Evolutionary conservation across 1,140 invertebrate species (phyloP).

Genomic region (Melanaphis sacchari): DNA sequence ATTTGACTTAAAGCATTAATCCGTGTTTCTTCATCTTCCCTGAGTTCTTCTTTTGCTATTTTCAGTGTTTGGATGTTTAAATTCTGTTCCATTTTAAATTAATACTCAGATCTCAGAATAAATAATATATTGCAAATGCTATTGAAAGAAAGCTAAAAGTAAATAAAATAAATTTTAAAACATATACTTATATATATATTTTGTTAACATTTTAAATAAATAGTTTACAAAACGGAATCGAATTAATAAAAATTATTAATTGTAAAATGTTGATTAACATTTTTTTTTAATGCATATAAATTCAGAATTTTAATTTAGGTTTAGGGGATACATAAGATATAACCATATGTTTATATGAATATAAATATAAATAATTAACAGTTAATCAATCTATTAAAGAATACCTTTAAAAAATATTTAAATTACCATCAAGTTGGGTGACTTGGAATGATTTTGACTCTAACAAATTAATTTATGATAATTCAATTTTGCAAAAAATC

Average conservation of each 20-base stretch:
- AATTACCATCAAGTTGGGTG: no score
- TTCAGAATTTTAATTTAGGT: no score
- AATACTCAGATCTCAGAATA: not conserved
- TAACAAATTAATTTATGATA: no score
- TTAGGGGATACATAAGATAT: no score
- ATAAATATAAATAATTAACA: no score
- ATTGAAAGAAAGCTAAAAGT: not conserved
- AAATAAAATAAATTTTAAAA: not conserved
- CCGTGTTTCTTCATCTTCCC: constrained; percentile 73
- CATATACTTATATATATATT: not conserved
- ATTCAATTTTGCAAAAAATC: no score
- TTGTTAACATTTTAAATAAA: not conserved
- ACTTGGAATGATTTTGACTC: no score
- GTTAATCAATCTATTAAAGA: no score
- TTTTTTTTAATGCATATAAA: no score
- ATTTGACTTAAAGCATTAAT: constrained; percentile 73
- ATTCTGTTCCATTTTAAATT: not conserved
- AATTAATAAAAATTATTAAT: not conserved
- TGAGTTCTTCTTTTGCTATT: constrained; percentile 73
- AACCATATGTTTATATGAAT: no score
- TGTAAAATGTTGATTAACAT: not conserved
- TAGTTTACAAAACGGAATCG: not conserved
- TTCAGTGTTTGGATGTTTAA: constrained; percentile 64
- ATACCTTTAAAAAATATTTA: no score
- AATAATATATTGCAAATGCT: not conserved